Base-by-base conservation (phyloP, 1,140 invertebrate genomes). In the Lerema accius region DNA sequence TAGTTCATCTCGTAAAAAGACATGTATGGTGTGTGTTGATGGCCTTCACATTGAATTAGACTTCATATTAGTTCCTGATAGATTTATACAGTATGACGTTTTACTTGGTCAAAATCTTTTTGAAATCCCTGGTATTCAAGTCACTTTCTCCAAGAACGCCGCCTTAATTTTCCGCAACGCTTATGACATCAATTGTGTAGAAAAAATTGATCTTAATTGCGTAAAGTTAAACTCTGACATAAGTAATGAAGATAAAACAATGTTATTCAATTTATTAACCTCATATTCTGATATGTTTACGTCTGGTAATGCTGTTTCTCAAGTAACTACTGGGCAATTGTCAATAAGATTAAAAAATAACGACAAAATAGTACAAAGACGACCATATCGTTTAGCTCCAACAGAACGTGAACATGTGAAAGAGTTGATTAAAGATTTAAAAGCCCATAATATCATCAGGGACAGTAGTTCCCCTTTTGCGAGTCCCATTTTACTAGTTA, bases 401-500 rank as follows among this genome's bases (percentile, higher is more conserved):
- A 28, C 51, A 0, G 73, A 72, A 58, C 46, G 69, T 3, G n/a
- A 64, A 13, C 37, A 70, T 23, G 43, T 82, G 13, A 61, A 68
- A 2, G 40, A 70, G 9, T 53, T 62, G 17, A 50, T 83, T 4
- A 61, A 76, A 4, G 72, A 78, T 4, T 26, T 78, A 15, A 63
- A 71, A 39, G 28, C 62, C 6, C 64, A 64, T 0, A 51, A 55
- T 15, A 68, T 74, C 10, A 69, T 74, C 39, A 42, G 67, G 17
- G 66, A 69, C 17, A 73, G 71, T 43, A 59, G 64, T 13, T 82
- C 78, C 0, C 67, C 74, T 28, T 76, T 78, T 46, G 71, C 71
- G 0, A 80, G 73, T n/a, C 70, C 72, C 0, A 65, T 69, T 7
- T 67, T 85, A 7, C 39, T 85, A 48, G 74, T 75, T 2, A 71